Evolutionary conservation across 2,888 invertebrate genomes (phyloP).

Genomic region (Ommatoiulus sabulosus): DNA sequence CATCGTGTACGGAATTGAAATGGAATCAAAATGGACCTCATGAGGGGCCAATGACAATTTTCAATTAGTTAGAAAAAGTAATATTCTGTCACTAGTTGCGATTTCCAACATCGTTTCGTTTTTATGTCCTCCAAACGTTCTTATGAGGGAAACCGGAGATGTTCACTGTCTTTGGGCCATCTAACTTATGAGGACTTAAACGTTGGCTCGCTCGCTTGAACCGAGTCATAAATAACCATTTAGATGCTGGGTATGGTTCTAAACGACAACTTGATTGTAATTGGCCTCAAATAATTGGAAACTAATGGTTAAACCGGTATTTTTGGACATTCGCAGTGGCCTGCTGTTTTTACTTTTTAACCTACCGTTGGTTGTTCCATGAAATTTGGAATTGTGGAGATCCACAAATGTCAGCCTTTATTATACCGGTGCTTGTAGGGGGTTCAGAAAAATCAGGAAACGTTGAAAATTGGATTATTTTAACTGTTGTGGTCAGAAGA

Average conservation of each 20-base stretch:
- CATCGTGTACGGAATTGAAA: conserved; percentile 26
- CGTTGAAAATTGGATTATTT: neutral
- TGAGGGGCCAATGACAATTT: conserved; percentile 43
- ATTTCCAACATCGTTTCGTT: conserved; percentile 6
- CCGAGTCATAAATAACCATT: neutral
- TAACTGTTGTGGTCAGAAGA: too few relatives aligned
- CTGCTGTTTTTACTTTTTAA: conserved; percentile 17
- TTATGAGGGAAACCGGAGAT: neutral
- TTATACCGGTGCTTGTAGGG: neutral
- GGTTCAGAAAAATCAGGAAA: neutral
- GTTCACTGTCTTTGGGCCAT: neutral
- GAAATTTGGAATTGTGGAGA: neutral
- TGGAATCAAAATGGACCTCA: conserved; percentile 36
- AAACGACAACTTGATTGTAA: conserved; percentile 43
- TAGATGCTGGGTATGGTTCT: conserved; percentile 30
- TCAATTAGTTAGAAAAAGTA: conserved; percentile 43
- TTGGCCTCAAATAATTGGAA: conserved; percentile 40
- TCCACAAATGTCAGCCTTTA: conserved; percentile 6
- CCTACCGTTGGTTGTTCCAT: neutral
- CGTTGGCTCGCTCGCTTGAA: neutral
- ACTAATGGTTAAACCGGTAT: conserved; percentile 21
- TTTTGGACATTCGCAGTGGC: conserved; percentile 17
- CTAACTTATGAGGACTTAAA: conserved; percentile 23
- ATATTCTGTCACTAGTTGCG: conserved; percentile 18
- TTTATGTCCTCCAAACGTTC: conserved; percentile 21